Percentiles rank a stretch among this genome's conserved stretches.
Conservation (phyloP, 2,113 vertebrate genomes). For the Macroglossus sobrinus region DNA sequence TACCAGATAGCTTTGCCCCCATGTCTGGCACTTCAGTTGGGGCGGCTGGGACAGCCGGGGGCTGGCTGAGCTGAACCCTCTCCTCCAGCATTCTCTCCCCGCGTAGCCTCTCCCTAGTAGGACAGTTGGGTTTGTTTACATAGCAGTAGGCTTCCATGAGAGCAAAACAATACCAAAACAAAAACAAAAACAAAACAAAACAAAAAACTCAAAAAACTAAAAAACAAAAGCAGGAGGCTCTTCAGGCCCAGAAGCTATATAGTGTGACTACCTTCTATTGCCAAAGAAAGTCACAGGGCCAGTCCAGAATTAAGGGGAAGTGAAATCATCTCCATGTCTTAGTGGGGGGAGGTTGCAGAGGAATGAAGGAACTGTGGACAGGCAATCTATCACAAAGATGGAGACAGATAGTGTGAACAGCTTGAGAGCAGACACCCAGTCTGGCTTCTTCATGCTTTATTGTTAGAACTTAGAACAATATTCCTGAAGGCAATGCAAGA, state of each 20-base stretch:
- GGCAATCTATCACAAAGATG: background rate
- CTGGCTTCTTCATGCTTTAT: background rate
- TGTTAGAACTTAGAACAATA: background rate
- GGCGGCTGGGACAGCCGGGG: background rate
- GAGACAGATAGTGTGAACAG: background rate
- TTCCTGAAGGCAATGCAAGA: background rate
- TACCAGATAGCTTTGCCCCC: background rate
- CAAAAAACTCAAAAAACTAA: background rate
- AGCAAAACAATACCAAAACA: background rate
- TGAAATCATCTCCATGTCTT: background rate
- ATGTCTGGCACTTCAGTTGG: background rate
- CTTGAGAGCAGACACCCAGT: background rate
- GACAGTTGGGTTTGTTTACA: background rate
- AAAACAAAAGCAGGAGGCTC: background rate
- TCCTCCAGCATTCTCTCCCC: background rate
- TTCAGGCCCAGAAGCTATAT: background rate
- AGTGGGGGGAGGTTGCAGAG: accelerated
- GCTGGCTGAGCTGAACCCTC: background rate
- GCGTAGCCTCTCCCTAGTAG: background rate
- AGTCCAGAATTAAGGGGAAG: background rate
- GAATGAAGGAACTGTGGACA: accelerated
- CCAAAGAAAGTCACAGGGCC: background rate
- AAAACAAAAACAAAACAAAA: too few species aligned
- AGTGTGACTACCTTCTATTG: background rate
- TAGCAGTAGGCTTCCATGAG: background rate